Evolutionary conservation across 2,797 vertebrate species (phyloP).

Genomic region (Alauda arvensis): DNA sequence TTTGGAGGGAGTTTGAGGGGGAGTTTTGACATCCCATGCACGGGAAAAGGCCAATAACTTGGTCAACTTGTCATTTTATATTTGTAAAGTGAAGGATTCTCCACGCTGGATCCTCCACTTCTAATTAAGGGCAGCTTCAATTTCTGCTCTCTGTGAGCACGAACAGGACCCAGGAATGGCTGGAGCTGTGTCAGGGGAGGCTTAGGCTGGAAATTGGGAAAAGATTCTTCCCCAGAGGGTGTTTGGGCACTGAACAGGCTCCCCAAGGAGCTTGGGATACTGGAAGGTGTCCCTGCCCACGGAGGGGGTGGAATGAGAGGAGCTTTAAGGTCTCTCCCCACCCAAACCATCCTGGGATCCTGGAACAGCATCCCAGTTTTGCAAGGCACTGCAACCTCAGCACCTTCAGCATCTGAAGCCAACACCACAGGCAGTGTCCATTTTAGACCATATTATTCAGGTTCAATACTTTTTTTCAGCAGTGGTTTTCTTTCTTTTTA

Average conservation of each 20-base stretch:
- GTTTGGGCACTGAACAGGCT: background rate
- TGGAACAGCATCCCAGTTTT: background rate
- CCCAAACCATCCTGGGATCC: background rate
- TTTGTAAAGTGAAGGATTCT: background rate
- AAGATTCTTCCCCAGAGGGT: background rate
- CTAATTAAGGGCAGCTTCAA: fast-evolving
- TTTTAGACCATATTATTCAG: background rate
- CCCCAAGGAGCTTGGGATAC: background rate
- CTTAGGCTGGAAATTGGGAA: background rate
- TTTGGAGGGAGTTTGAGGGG: background rate
- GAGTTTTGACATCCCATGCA: fast-evolving
- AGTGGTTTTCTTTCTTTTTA: background rate
- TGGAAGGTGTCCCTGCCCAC: background rate
- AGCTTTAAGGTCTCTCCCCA: background rate
- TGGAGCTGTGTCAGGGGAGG: background rate
- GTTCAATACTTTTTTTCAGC: background rate
- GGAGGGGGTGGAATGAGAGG: background rate
- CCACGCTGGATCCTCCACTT: background rate
- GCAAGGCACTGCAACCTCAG: background rate
- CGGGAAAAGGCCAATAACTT: background rate
- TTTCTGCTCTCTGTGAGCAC: background rate
- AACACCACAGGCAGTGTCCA: background rate
- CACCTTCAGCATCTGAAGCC: background rate
- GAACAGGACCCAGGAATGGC: background rate
- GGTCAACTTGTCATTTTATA: background rate